These are phyloP conservation scores for Ceratitis capitata DNA, from an alignment of 1,140 invertebrate genomes.

Conservation along the genomic window DNA sequence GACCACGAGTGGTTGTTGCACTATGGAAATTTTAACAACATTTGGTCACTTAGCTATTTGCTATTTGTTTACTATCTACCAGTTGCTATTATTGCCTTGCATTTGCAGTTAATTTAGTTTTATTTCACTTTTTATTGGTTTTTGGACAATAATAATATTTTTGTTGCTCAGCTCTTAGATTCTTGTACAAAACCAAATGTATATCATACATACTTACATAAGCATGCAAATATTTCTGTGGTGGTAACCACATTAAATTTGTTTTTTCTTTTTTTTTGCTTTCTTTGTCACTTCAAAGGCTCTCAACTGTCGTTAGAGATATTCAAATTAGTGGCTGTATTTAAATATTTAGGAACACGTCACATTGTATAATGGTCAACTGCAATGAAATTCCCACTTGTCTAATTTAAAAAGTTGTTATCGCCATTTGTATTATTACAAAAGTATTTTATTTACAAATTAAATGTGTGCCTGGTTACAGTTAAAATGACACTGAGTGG, in stretches of 20 bases:
- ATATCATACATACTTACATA: too few species aligned
- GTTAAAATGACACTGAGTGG: not conserved
- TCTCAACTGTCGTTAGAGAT: not conserved
- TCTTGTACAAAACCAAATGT: too few species aligned
- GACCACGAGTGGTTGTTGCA: not conserved
- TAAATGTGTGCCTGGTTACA: not conserved
- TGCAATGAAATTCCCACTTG: constrained; percentile 13
- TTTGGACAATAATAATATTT: constrained; percentile 4
- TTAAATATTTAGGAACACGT: not conserved
- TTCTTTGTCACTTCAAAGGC: not conserved
- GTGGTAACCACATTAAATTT: not conserved
- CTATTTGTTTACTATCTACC: too few species aligned
- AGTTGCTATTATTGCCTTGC: constrained; percentile 1
- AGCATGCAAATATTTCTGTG: not conserved
- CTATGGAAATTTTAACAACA: not conserved
- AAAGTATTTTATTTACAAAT: not conserved
- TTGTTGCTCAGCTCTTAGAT: not conserved
- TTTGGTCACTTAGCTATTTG: constrained; percentile 7
- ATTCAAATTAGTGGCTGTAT: not conserved
- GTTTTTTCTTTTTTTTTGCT: not conserved
- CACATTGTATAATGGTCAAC: not conserved
- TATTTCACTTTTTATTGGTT: not conserved
- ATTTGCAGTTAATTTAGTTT: constrained; percentile 22
- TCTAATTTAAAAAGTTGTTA: constrained; percentile 37
- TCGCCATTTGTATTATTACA: constrained; percentile 25